A percentile compares a stretch with the other conserved stretches of the same genome.
These are phyloP conservation scores for Cataglyphis cursor DNA, from an alignment of 2,888 invertebrate species.

Conservation along the genomic window DNA sequence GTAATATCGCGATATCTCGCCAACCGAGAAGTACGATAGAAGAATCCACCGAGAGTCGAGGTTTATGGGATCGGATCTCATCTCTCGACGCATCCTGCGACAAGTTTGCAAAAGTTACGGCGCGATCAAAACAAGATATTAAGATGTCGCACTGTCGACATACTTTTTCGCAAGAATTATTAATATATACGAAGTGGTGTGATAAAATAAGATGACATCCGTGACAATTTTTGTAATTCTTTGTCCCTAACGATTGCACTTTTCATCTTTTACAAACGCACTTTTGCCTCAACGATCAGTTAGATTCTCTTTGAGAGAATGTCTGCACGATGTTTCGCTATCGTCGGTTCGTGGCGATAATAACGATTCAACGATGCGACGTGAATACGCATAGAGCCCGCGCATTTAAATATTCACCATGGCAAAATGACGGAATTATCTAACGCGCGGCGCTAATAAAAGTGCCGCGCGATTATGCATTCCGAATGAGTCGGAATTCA, in stretches of 20 bases:
- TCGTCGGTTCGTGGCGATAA: conserved; percentile 31
- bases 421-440: conserved; percentile 46
- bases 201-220: conserved; percentile 41
- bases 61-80: conserved; percentile 37
- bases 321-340: conserved; percentile 27
- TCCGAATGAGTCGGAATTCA: conserved; percentile 43
- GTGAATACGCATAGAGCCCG: conserved; percentile 31
- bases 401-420: conserved; percentile 48
- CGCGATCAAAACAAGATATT: conserved; percentile 37
- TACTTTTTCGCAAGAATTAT: conserved; percentile 21
- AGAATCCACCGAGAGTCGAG: conserved; percentile 14
- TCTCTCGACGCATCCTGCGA: conserved; percentile 16
- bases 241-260: conserved; percentile 12
- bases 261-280: not conserved
- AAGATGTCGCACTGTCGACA: not conserved
- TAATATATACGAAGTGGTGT: not conserved
- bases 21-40: conserved; percentile 22
- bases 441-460: conserved; percentile 46
- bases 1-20: conserved; percentile 43
- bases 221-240: conserved; percentile 14
- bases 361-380: conserved; percentile 43
- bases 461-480: conserved; percentile 47
- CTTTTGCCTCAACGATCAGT: conserved; percentile 19
- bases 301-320: conserved; percentile 5
- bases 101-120: conserved; percentile 25